Evolutionary conservation across 2,797 vertebrate species (phyloP).

Genomic region (Silurus lanzhouensis): DNA sequence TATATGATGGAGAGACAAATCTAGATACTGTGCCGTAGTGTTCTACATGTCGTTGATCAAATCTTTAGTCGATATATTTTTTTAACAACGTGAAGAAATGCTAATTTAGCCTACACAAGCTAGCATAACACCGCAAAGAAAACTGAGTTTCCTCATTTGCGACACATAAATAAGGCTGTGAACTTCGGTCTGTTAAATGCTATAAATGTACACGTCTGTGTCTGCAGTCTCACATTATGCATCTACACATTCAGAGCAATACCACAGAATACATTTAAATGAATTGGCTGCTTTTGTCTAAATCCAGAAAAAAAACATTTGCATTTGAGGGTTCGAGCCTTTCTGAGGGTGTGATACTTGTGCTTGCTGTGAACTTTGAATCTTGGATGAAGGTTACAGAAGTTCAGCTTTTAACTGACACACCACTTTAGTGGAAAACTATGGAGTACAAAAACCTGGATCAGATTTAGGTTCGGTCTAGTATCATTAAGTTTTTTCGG

Average conservation of each 20-base stretch:
- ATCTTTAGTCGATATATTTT: not conserved
- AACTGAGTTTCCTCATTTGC: not conserved
- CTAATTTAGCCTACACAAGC: not conserved
- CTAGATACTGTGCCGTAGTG: not conserved
- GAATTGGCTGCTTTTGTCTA: not conserved
- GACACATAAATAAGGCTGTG: not conserved
- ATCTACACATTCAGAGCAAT: not conserved
- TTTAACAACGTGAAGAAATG: not conserved
- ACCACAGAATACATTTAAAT: not conserved
- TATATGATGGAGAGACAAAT: not conserved
- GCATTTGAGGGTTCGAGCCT: not conserved
- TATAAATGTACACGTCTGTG: constrained; percentile 1
- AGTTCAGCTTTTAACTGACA: not conserved
- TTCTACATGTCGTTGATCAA: not conserved
- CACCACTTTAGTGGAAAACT: not conserved
- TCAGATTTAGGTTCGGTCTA: not conserved
- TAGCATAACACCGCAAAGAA: not conserved
- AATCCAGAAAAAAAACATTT: not conserved
- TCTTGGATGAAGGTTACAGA: not conserved
- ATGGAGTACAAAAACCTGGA: not conserved
- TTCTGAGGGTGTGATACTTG: not conserved
- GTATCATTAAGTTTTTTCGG: not conserved
- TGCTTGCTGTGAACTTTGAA: not conserved
- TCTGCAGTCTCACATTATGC: not conserved
- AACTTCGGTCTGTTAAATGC: not conserved